Percentiles rank a stretch among this genome's conserved stretches.
These are phyloP conservation scores for Ceraclea dissimilis DNA, from an alignment of 2,888 invertebrate species.

Conservation along the genomic window DNA sequence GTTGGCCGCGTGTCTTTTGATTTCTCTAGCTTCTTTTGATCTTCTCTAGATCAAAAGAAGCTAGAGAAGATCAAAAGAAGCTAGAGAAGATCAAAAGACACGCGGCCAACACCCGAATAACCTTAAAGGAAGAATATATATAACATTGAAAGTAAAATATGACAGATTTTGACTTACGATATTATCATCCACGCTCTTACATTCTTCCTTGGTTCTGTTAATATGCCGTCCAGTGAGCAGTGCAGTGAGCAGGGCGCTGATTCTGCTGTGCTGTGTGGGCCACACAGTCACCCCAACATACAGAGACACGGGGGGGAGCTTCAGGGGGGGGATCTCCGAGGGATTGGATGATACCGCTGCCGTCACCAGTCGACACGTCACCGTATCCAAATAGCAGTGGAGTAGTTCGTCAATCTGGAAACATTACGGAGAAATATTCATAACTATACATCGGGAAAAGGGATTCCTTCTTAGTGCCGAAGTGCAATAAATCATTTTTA, in stretches of 20 bases:
- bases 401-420: constrained; percentile 63
- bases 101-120: too few relatives aligned
- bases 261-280: constrained; percentile 37
- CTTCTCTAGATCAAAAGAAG: too few relatives aligned
- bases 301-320: constrained; percentile 39
- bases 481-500: too few relatives aligned
- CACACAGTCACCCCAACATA: constrained; percentile 56
- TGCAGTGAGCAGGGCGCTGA: constrained; percentile 30
- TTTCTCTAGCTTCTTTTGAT: too few relatives aligned
- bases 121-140: too few relatives aligned
- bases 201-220: constrained; percentile 15
- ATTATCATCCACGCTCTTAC: not conserved
- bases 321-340: not conserved
- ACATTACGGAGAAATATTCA: not conserved
- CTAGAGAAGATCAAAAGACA: too few relatives aligned
- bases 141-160: too few relatives aligned
- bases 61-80: too few relatives aligned
- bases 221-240: constrained; percentile 23
- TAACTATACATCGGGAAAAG: too few relatives aligned
- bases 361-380: constrained; percentile 61
- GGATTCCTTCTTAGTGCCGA: too few relatives aligned
- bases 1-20: too few relatives aligned
- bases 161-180: not conserved
- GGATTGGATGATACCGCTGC: constrained; percentile 27
- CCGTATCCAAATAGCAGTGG: constrained; percentile 66